phyloP scores from a whole-genome alignment of 2,888 invertebrate genomes.

The Tromatobia lineatoria region DNA sequence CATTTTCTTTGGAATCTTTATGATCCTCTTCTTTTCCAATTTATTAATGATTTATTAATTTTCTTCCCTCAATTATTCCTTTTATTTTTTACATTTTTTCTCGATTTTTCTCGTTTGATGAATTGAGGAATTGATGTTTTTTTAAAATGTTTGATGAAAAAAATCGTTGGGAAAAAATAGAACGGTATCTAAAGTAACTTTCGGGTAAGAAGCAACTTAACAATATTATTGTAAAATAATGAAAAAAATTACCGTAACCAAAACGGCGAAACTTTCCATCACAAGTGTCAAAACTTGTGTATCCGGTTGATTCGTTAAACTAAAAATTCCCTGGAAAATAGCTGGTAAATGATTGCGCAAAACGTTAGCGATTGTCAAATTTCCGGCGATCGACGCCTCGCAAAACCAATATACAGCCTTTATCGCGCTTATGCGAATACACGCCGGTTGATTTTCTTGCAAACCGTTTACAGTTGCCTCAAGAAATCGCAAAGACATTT shows the following conservation, averaged over 20 bases:
- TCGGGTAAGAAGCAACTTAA: too few relatives aligned
- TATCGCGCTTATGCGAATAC: conserved; percentile 87
- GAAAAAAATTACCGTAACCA: conserved; percentile 78
- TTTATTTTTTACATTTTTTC: too few relatives aligned
- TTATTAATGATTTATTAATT: too few relatives aligned
- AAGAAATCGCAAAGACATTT: conserved; percentile 85
- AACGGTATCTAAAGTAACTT: too few relatives aligned
- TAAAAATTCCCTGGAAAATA: conserved; percentile 82
- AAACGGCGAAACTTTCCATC: conserved; percentile 80
- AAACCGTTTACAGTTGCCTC: conserved; percentile 87
- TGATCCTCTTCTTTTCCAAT: too few relatives aligned
- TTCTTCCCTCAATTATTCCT: too few relatives aligned
- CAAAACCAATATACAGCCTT: conserved; percentile 86
- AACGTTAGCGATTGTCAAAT: conserved; percentile 75
- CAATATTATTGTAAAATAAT: neutral
- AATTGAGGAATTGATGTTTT: too few relatives aligned
- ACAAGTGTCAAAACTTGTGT: conserved; percentile 80
- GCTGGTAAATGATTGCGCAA: conserved; percentile 80
- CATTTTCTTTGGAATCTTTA: too few relatives aligned
- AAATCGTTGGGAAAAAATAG: too few relatives aligned
- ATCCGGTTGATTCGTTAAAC: conserved; percentile 79
- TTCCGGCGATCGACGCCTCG: conserved; percentile 75
- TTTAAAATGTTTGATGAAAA: too few relatives aligned
- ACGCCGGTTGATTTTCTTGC: conserved; percentile 86
- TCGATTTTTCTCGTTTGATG: too few relatives aligned